Base-by-base conservation (phyloP, 2,797 vertebrate genomes). In the Galagoides demidoff region DNA sequence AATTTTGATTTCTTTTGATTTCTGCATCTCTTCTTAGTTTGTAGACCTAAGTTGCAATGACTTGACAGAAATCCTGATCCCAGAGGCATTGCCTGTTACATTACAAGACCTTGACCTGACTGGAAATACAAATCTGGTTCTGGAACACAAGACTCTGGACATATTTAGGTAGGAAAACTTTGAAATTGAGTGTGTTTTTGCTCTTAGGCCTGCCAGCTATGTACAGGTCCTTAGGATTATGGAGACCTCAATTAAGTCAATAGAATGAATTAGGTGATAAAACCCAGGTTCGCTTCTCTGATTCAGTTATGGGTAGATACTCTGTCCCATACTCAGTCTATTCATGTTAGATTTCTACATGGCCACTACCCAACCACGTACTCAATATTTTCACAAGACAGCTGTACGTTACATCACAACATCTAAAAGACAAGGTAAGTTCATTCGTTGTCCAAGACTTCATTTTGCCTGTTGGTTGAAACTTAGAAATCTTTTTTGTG, bases 31-130 rank as follows among this genome's bases (percentile, higher is more conserved):
- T 78, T 97, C 70, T 95, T 96, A 99, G 99, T 98, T 99, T 94
- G 99, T 99, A 89, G 99, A 99, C 97, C 98, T 99, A 95, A 99
- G 99, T 98, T 99, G 99, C 98, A 99, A 99, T 57, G 99, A 99
- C 93, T 99, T 99, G 98, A 99, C 99, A 45, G 99, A 99, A 98
- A 99, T 99, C 97, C 98, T 99, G 96, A 98, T 99, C 96, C 99
- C 99, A 0, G 99, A 99, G 74, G 98, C 98, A 29, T 98, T 99
- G 92, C 99, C 99, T 71, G 97, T 99, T 73, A 98, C 99, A 17
- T 98, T 99, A 96, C 99, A 99, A 96, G 99, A 99, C 97, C 97
- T 99, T 96, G 99, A 99, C 98, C 98, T 99, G 97, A 99, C 99
- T 0, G 99, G 99, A 96, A 99, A 99, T 98, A 98, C 98, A 98